Evolutionary conservation across 2,797 vertebrate genomes (phyloP).

Genomic region (Parauchenoglanis ngamensis): DNA sequence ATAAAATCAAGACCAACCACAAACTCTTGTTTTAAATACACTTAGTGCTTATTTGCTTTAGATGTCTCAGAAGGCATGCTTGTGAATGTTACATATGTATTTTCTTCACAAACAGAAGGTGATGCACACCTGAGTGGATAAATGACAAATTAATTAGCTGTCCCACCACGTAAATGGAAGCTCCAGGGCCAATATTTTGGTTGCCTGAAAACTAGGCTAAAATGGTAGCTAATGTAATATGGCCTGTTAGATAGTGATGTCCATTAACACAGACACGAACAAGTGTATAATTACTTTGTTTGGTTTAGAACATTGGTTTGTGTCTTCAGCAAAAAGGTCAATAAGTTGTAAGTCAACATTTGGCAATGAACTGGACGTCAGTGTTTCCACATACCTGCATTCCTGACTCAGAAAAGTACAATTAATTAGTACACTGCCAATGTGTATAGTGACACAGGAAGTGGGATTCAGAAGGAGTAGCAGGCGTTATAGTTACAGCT

Average conservation of each 20-base stretch:
- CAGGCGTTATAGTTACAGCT: background rate
- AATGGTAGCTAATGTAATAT: background rate
- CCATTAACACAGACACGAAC: background rate
- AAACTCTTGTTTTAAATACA: slow-evolving; percentile 63
- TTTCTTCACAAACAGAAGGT: background rate
- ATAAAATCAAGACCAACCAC: slow-evolving; percentile 66
- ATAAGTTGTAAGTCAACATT: background rate
- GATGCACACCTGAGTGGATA: background rate
- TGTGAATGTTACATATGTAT: background rate
- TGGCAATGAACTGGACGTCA: background rate
- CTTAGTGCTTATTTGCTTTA: background rate
- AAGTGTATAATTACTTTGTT: background rate
- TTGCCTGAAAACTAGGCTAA: background rate
- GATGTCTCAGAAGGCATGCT: background rate
- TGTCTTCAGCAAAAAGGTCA: background rate
- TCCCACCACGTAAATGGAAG: background rate
- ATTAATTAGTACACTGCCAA: background rate
- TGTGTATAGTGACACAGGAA: background rate
- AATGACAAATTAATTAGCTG: background rate
- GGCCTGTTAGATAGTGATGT: background rate
- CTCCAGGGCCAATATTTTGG: background rate
- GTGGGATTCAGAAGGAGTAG: background rate
- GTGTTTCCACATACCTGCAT: background rate
- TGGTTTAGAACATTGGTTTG: background rate
- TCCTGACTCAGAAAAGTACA: background rate